Evolutionary conservation across 2,797 vertebrate genomes (phyloP).

Genomic region (Numenius phaeopus): DNA sequence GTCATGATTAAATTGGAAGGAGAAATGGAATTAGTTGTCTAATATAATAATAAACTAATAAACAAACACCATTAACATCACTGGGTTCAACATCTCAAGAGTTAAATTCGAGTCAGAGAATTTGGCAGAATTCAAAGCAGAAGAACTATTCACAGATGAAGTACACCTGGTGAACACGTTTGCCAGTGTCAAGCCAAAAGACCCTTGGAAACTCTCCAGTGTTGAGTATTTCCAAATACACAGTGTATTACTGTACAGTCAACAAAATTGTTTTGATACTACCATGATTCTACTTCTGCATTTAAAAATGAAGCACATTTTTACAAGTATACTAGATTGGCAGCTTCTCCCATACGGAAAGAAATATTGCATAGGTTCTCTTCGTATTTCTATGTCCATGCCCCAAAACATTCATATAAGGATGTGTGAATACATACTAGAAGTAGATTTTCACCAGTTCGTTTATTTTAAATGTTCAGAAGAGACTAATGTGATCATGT

Average conservation of each 20-base stretch:
- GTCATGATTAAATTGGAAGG: not conserved
- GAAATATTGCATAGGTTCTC: not conserved
- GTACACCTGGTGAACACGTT: conserved; percentile 56
- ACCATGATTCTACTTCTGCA: not conserved
- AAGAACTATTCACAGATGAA: conserved; percentile 15
- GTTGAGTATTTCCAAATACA: conserved; percentile 39
- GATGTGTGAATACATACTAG: not conserved
- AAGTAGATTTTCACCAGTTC: not conserved
- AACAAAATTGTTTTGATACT: conserved; percentile 15
- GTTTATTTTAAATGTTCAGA: not conserved
- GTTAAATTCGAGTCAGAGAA: conserved; percentile 25
- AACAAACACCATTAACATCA: not conserved
- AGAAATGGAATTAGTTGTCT: not conserved
- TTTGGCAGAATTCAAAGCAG: conserved; percentile 41
- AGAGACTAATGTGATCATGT: not conserved
- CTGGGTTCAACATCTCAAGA: not conserved
- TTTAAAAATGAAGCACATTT: not conserved
- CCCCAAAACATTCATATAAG: not conserved
- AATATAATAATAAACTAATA: not conserved
- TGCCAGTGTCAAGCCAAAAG: conserved; percentile 23
- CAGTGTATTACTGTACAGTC: conserved; percentile 6
- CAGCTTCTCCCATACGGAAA: not conserved
- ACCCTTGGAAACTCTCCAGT: conserved; percentile 20
- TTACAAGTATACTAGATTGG: not conserved
- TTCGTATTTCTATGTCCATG: not conserved